These are phyloP conservation scores for Stegastes partitus DNA, from an alignment of 2,113 vertebrate species.

Conservation along the genomic window DNA sequence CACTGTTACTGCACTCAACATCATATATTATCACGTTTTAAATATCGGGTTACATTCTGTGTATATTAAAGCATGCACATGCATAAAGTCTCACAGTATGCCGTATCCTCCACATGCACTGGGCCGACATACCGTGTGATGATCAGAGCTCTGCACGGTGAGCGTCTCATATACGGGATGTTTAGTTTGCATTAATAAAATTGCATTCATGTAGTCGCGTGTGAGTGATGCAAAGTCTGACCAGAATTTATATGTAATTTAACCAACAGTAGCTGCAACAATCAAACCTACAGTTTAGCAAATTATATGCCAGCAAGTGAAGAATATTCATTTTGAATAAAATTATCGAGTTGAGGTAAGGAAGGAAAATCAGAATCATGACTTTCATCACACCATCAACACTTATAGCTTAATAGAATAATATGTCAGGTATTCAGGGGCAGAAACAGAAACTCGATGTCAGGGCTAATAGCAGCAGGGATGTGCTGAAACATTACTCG, in stretches of 20 bases:
- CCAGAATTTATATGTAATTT: background rate
- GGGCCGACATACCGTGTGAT: background rate
- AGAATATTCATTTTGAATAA: background rate
- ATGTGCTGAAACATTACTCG: background rate
- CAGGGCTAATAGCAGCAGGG: background rate
- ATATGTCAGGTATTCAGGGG: no score
- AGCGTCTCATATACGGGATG: background rate
- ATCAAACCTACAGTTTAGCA: slow-evolving; percentile 2
- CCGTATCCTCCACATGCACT: background rate
- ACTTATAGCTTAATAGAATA: no score
- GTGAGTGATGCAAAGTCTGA: slow-evolving; percentile 3
- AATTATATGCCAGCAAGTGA: slow-evolving; percentile 9
- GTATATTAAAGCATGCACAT: background rate
- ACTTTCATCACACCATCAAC: no score
- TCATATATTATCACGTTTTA: slow-evolving; percentile 41
- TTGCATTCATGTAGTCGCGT: slow-evolving; percentile 6
- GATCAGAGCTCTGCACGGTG: background rate
- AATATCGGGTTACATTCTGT: slow-evolving; percentile 9
- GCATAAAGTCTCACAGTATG: background rate
- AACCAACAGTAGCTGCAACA: slow-evolving; percentile 7
- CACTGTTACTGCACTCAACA: slow-evolving; percentile 58
- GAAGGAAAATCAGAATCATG: no score
- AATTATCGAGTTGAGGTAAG: no score
- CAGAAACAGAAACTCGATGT: no score
- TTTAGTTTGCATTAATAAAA: slow-evolving; percentile 23